Evolutionary conservation across 2,797 vertebrate species (phyloP), one percentile per base, ranked within the genome.

Genomic region (Limosa lapponica): DNA sequence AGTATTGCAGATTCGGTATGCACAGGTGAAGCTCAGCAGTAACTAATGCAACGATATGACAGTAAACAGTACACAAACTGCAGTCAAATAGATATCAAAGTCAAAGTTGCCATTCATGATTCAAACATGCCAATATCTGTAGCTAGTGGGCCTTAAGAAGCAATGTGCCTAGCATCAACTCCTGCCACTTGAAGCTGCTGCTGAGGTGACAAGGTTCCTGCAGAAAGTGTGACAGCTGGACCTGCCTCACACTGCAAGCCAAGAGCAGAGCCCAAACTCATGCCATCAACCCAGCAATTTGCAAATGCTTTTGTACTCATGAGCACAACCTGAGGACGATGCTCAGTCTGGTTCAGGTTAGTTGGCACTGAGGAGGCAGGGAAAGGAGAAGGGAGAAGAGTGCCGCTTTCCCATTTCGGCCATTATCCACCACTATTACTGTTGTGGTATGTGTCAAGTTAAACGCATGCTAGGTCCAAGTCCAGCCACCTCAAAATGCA

Each of bases 401-500:
- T 11, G 11, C 10, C 77, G 6, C 6, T 78, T 64, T 89, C 24
- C n/a, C 30, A 1, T 57, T 73, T 61, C 0, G 0, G 48, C 11
- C 65, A 3, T 89, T 72, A 82, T 43, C 44, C 25, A 43, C 13
- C 19, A 4, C 20, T 81, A 6, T 54, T 82, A 58, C 43, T 69
- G 34, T 11, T 88, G 65, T 1, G 0, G 32, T 25, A 20, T 11
- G 1, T 48, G 64, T 30, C 44, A 66, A 59, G 48, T 52, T 36
- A 54, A 74, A 61, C 34, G 57, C 17, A 10, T 39, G 19, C 27
- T 44, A 37, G 14, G 19, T 48, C 65, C 49, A 39, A 57, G 54
- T 78, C 64, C 46, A 86, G 28, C 18, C 66, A 62, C 66, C 37
- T 71, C 65, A 65, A 75, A 92, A 85, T 65, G 58, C 24, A 46